These are phyloP conservation scores for Hephaestus fuliginosus DNA, from an alignment of 2,797 vertebrate species.

Conservation along the genomic window DNA sequence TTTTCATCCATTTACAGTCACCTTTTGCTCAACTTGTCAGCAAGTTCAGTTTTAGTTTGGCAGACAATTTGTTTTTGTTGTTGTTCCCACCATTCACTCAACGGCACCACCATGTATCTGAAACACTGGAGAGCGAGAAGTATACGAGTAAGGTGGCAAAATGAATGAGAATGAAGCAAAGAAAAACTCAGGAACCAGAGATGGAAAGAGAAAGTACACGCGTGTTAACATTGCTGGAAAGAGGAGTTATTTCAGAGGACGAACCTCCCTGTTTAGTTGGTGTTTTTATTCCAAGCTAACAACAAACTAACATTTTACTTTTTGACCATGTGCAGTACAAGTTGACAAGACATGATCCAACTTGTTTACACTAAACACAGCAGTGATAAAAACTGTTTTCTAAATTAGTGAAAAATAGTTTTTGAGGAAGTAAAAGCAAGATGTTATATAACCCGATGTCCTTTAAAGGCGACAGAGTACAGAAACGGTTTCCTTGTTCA, in stretches of 20 bases:
- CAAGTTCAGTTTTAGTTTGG: conserved; percentile 42
- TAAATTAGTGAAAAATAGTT: conserved; percentile 7
- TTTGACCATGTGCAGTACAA: not conserved
- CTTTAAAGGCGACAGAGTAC: not conserved
- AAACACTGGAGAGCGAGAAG: conserved; percentile 47
- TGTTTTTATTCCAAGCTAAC: conserved; percentile 2
- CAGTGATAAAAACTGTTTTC: not conserved
- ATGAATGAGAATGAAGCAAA: conserved; percentile 7
- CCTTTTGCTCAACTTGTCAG: conserved; percentile 55
- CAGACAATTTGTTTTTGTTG: conserved; percentile 46
- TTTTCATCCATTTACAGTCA: conserved; percentile 65
- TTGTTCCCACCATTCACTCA: conserved; percentile 55
- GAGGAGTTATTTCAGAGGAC: not conserved
- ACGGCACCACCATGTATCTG: conserved; percentile 32
- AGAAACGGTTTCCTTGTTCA: conserved; percentile 13
- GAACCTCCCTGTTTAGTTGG: not conserved
- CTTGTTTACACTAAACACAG: not conserved
- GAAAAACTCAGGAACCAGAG: conserved; percentile 1
- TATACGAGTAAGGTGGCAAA: conserved; percentile 8
- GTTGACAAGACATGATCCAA: not conserved
- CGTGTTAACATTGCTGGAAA: not conserved
- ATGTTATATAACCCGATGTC: not conserved
- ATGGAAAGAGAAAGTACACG: conserved; percentile 10
- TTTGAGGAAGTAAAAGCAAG: not conserved
- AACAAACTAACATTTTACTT: not conserved